These are phyloP conservation scores for Ephestia elutella DNA, from an alignment of 1,140 invertebrate genomes.

Conservation along the genomic window DNA sequence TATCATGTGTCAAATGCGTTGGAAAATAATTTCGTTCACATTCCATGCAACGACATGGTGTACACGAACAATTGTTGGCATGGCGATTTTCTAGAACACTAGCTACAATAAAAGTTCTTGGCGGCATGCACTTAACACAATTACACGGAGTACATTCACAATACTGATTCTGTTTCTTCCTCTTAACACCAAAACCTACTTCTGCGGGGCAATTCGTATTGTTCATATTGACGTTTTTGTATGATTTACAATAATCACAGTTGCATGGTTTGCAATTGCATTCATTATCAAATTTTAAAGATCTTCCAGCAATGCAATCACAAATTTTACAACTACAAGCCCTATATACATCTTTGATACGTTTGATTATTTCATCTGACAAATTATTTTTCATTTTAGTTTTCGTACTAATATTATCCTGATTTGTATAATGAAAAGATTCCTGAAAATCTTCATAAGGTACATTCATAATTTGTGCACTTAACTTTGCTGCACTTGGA, in stretches of 20 bases:
- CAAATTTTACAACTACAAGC: constrained; percentile 59
- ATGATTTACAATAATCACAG: constrained; percentile 32
- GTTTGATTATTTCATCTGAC: constrained; percentile 38
- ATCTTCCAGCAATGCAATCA: constrained; percentile 41
- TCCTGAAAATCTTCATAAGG: constrained; percentile 32
- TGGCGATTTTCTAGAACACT: constrained; percentile 5
- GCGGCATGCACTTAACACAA: constrained; percentile 25
- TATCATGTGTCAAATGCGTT: constrained; percentile 28
- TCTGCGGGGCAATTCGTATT: constrained; percentile 17
- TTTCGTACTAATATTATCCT: not conserved
- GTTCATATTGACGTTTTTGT: constrained; percentile 9
- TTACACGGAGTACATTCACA: constrained; percentile 40
- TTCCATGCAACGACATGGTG: constrained; percentile 38
- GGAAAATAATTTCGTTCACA: constrained; percentile 37
- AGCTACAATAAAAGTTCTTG: not conserved
- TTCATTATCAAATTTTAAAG: constrained; percentile 13
- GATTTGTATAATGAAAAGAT: constrained; percentile 15
- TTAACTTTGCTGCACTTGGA: constrained; percentile 29
- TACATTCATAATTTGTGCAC: constrained; percentile 47
- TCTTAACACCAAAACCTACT: constrained; percentile 25
- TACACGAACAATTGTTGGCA: constrained; percentile 27
- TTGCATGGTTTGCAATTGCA: constrained; percentile 40
- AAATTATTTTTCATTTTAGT: constrained; percentile 15
- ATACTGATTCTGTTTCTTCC: constrained; percentile 8
- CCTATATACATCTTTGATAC: constrained; percentile 47